Evolutionary conservation across 2,113 vertebrate species (phyloP).

Genomic region (Zosterops japonicus): DNA sequence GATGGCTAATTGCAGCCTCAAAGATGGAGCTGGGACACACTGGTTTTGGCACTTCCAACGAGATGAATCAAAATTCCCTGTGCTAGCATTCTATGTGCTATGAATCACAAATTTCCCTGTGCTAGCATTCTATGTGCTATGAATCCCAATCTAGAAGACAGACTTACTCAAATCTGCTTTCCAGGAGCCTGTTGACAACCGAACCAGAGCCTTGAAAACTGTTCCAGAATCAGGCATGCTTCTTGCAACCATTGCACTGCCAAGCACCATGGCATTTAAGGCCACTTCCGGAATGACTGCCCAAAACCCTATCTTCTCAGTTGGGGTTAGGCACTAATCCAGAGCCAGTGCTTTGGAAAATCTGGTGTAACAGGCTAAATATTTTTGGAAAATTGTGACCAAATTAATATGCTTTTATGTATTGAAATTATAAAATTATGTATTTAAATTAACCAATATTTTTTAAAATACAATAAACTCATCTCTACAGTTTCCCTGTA

Average conservation of each 20-base stretch:
- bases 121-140: not conserved
- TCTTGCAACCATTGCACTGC: not conserved
- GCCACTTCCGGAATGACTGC: not conserved
- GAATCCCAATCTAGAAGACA: not conserved
- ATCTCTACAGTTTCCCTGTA: not conserved
- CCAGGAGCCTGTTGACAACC: not conserved
- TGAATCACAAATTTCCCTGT: not conserved
- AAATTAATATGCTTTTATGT: not conserved
- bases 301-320: not conserved
- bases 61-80: not conserved
- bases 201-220: not conserved
- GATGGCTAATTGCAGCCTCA: not conserved
- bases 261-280: not conserved
- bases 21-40: not conserved
- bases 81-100: not conserved
- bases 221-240: not conserved
- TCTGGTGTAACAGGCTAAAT: not conserved
- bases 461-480: not conserved
- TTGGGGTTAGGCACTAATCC: not conserved
- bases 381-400: not conserved
- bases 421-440: not conserved
- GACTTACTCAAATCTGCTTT: not conserved
- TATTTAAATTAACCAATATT: not conserved
- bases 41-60: not conserved
- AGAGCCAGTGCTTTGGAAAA: not conserved